phyloP scores from a whole-genome alignment of 2,888 invertebrate species.

The Metallyticus violacea region DNA sequence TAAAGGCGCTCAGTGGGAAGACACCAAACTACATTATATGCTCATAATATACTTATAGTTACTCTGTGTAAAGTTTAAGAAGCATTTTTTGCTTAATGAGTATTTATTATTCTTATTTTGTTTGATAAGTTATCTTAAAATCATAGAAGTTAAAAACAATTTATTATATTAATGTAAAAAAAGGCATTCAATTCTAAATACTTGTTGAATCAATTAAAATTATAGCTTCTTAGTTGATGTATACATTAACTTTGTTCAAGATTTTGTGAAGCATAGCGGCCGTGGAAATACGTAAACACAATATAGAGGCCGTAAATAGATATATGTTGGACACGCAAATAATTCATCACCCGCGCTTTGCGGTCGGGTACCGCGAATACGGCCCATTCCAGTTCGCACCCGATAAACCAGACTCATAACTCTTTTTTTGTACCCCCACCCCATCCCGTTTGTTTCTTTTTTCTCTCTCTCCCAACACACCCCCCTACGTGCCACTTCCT shows the following conservation, averaged over 20 bases:
- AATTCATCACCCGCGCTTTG: constrained; percentile 9
- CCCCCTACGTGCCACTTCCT: neutral
- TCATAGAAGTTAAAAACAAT: no score
- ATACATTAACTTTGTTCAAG: neutral
- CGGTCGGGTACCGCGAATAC: neutral
- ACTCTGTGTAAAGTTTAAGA: no score
- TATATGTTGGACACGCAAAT: constrained; percentile 5
- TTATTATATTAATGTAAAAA: no score
- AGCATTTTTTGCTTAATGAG: no score
- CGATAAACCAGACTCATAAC: constrained; percentile 27
- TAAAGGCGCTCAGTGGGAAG: no score
- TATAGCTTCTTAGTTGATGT: neutral
- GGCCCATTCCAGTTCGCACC: constrained; percentile 29
- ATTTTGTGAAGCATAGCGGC: neutral
- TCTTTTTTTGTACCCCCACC: constrained; percentile 1
- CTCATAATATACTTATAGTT: no score
- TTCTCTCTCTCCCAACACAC: neutral
- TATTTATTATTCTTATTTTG: no score
- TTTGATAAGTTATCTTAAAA: no score
- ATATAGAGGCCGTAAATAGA: neutral
- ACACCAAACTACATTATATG: no score
- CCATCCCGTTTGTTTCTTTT: neutral
- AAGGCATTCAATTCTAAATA: no score
- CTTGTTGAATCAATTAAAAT: no score
- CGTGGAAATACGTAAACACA: neutral